Evolutionary conservation across 1,140 invertebrate genomes (phyloP).

Genomic region (Lycorma delicatula): DNA sequence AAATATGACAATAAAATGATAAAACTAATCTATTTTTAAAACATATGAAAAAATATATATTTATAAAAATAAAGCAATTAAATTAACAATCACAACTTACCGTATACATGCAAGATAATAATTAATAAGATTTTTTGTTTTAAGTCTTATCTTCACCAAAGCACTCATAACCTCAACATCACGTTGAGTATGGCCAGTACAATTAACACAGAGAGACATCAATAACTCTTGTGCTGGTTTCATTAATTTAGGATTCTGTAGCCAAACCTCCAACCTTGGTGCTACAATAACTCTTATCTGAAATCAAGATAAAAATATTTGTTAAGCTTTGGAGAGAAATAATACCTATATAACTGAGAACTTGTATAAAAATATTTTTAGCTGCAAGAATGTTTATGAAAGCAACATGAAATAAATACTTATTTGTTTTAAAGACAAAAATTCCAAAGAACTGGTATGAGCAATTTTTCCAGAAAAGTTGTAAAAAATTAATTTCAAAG

Average conservation of each 20-base stretch:
- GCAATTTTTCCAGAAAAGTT: too few relatives aligned
- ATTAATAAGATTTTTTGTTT: conserved; percentile 85
- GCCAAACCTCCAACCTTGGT: conserved; percentile 81
- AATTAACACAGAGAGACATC: conserved; percentile 85
- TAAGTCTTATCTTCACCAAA: conserved; percentile 82
- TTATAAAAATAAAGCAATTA: conserved; percentile 23
- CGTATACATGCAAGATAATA: conserved; percentile 80
- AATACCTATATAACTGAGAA: too few relatives aligned
- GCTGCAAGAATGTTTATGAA: too few relatives aligned
- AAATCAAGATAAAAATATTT: too few relatives aligned
- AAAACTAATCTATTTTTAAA: too few relatives aligned
- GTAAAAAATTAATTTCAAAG: too few relatives aligned
- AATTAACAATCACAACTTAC: conserved; percentile 41
- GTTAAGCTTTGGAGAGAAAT: too few relatives aligned
- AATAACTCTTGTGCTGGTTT: conserved; percentile 88
- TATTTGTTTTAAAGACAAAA: too few relatives aligned
- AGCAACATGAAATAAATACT: too few relatives aligned
- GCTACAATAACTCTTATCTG: conserved; percentile 70
- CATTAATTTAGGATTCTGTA: conserved; percentile 91
- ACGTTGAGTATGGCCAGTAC: conserved; percentile 61
- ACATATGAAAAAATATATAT: neutral
- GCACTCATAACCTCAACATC: conserved; percentile 87
- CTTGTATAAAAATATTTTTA: too few relatives aligned
- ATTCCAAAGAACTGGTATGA: too few relatives aligned
- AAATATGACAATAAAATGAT: neutral